Evolutionary conservation across 2,888 invertebrate species (phyloP).

Genomic region (Leptinotarsa rubiginosa): DNA sequence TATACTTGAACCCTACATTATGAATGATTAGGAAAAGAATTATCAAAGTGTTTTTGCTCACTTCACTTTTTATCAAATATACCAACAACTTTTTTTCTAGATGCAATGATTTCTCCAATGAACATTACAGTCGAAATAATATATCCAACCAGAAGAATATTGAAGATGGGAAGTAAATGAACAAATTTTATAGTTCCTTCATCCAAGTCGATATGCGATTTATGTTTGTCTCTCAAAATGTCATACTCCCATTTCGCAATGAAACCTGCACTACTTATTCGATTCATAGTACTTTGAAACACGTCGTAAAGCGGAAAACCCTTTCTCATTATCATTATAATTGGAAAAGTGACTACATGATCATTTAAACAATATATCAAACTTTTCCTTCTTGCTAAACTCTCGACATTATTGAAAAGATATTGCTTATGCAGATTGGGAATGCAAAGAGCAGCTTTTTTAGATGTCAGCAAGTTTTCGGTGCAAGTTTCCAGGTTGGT

Average conservation of each 20-base stretch:
- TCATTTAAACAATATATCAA: conserved; percentile 53
- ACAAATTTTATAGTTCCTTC: conserved; percentile 36
- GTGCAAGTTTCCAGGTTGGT: conserved; percentile 50
- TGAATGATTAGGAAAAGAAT: too few species aligned
- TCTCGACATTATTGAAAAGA: conserved; percentile 50
- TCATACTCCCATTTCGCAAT: conserved; percentile 47
- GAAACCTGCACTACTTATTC: conserved; percentile 56
- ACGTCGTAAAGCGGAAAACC: conserved; percentile 57
- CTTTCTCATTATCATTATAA: conserved; percentile 60
- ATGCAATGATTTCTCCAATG: conserved; percentile 35
- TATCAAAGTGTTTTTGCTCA: too few species aligned
- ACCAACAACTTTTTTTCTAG: too few species aligned
- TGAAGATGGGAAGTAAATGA: conserved; percentile 40
- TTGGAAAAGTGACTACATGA: conserved; percentile 57
- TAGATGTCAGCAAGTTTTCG: conserved; percentile 45
- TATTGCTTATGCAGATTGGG: conserved; percentile 56
- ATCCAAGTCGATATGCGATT: conserved; percentile 16
- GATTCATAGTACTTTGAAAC: conserved; percentile 54
- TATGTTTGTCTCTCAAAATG: conserved; percentile 27
- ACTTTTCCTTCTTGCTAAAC: conserved; percentile 47
- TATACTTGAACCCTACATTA: too few species aligned
- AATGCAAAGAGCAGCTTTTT: conserved; percentile 53
- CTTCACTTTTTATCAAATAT: too few species aligned
- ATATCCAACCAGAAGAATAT: conserved; percentile 35
- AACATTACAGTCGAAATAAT: conserved; percentile 35